Evolutionary conservation across 1,140 invertebrate species (phyloP), one percentile per base, ranked within the genome.

Genomic region (Calycopis cecrops): DNA sequence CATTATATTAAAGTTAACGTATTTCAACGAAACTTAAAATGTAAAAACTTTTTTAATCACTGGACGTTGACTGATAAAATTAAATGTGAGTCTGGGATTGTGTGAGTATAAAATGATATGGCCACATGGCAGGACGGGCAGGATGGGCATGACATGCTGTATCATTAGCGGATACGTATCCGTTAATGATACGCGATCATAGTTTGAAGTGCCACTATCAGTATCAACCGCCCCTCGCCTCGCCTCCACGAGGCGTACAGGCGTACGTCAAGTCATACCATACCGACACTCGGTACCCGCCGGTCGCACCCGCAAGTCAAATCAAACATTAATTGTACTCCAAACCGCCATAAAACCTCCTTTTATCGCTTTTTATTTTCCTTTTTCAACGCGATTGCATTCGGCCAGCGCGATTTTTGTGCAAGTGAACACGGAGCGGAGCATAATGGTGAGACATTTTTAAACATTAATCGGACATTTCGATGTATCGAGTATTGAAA

Each of bases 341-440:
- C 67, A 69, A 63, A 71, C 67, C 58, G 63, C 79, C 75, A 80
- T 86, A 81, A 77, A 76, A 65, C 73, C 62, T 76, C 82, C 81
- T 82, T 79, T 78, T 78, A 67, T 59, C 63, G 62, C 67, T 60
- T 71, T 79, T 81, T 86, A 77, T 76, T 74, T 74, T 67, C 70
- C 56, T 79, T 81, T 85, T 85, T 80, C 79, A 79, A 76, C 70
- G 60, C 72, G 68, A 83, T 81, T 83, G 78, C 78, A 83, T 59
- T 76, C 76, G 76, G 79, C 66, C 73, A 76, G 65, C 73, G 67
- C 72, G 66, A 68, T 79, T 72, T 74, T 76, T 86, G 83, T 63
- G 71, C 70, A 34, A 65, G 72, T 76, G 77, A 80, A 75, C 63
- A 84, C 69, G 67, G 60, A 65, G 58, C 35, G 57, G 40, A 55